Evolutionary conservation across 2,888 invertebrate genomes (phyloP), one percentile per base, ranked within the genome.

Genomic region (Hirtodrosophila cameraria): DNA sequence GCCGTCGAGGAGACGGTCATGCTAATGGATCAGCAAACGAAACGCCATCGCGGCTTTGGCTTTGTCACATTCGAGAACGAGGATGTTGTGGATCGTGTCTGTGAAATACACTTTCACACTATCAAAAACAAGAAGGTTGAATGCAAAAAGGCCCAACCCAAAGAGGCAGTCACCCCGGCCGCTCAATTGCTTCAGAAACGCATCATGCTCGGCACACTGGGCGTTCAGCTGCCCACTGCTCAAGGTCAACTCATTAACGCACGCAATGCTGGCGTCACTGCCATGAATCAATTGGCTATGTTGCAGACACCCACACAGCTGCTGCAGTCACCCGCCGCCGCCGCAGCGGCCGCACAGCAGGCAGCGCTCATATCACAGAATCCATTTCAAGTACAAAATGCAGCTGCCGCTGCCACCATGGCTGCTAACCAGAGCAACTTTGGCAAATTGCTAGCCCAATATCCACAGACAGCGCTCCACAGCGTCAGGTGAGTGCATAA

Each of bases 21-120:
- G 97, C 93, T 97, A 77, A 97, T 97, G 97, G 97, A 97, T 90
- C 97, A 97, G 91, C 97, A 97, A 91, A 97, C 97, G 23, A 97
- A 97, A 88, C 94, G 97, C 55, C 97, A 97, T 90, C 93, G 97
- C 50, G 97, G 97, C 67, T 97, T 97, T 90, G 97, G 97, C 28
- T 97, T 97, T 91, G 97, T 97, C 61, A 97, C 97, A 31, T 97
- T 97, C 91, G 97, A 97, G 90, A 96, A 95, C 83, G 97, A 97
- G 90, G 97, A 97, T 89, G 96, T 96, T 1, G 97, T 97, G 12
- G 97, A 97, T 90, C 94, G 96, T 71, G 97, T 97, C n/a, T 97
- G 97, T 92, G 97, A 97, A 88, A 97, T 97, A 42, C 97, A 97
- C 91, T 97, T 96, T 91, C 97, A 97, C 91, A 97, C 96, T 57